Evolutionary conservation across 2,797 vertebrate genomes (phyloP).

Genomic region (Peromyscus eremicus): DNA sequence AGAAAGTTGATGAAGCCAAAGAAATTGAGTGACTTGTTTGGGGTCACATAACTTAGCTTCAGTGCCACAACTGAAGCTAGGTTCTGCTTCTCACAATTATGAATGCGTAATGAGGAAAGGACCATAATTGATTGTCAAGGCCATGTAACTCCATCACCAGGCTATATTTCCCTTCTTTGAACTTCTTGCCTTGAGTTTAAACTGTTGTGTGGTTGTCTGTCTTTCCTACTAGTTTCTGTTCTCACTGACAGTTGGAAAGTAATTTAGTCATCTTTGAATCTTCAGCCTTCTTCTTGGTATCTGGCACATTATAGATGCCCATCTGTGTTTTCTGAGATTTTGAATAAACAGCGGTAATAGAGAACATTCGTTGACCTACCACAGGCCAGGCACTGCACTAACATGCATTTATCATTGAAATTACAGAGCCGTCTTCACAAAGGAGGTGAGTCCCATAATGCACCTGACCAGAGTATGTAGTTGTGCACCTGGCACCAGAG

Average conservation of each 20-base stretch:
- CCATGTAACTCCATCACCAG: not conserved
- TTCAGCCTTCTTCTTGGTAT: not conserved
- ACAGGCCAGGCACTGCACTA: not conserved
- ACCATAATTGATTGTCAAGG: not conserved
- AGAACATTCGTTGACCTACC: not conserved
- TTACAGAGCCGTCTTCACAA: not conserved
- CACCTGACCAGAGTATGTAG: not conserved
- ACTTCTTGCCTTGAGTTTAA: constrained; percentile 25
- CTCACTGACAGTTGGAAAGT: not conserved
- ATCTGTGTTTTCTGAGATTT: not conserved
- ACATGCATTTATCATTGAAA: not conserved
- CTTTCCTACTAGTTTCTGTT: not conserved
- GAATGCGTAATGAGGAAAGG: not conserved
- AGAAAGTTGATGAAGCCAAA: not conserved
- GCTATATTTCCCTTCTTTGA: not conserved
- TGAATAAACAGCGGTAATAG: not conserved
- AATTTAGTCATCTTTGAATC: constrained; percentile 27
- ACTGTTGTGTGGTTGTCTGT: not conserved
- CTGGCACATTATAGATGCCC: not conserved
- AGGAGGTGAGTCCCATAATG: not conserved
- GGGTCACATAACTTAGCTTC: not conserved
- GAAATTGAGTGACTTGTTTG: not conserved
- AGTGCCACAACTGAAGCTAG: not conserved
- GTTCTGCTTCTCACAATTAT: not conserved
- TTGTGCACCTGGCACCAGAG: not conserved